Evolutionary conservation across 37 sponge, comb jelly and placozoan species (phyloP).

Genomic region (Halichondria panicea): DNA sequence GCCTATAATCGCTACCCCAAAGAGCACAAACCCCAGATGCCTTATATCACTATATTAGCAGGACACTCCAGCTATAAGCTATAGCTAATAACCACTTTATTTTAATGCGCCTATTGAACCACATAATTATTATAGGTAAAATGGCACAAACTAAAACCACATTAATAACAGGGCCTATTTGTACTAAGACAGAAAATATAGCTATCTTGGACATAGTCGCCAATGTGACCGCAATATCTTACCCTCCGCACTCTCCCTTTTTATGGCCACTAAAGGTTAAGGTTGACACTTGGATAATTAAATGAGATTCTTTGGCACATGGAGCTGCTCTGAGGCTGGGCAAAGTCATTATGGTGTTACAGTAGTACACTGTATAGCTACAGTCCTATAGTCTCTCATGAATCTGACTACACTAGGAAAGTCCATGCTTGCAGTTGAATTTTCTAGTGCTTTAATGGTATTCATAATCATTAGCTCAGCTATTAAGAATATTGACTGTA

Average conservation of each 20-base stretch:
- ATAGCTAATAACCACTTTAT: slow-evolving; percentile 75
- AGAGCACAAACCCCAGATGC: slow-evolving; percentile 78
- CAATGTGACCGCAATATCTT: slow-evolving; percentile 65
- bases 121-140: slow-evolving; percentile 62
- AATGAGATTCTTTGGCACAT: too few species aligned
- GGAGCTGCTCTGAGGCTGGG: too few species aligned
- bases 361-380: too few species aligned
- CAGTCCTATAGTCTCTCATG: too few species aligned
- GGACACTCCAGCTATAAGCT: too few species aligned
- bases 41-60: slow-evolving; percentile 82
- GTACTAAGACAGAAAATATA: slow-evolving; percentile 66
- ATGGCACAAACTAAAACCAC: slow-evolving; percentile 64
- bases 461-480: too few species aligned
- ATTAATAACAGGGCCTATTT: slow-evolving; percentile 55
- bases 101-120: slow-evolving; percentile 77
- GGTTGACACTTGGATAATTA: too few species aligned
- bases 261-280: slow-evolving; percentile 59
- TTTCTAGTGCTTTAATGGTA: too few species aligned
- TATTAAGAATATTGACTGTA: too few species aligned
- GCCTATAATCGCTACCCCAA: slow-evolving; percentile 64
- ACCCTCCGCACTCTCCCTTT: slow-evolving; percentile 57
- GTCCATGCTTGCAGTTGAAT: too few species aligned
- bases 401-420: too few species aligned
- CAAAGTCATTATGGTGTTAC: too few species aligned
- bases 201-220: slow-evolving; percentile 62